Evolutionary conservation across 2,888 invertebrate genomes (phyloP).

Genomic region (Drosophila peninsularis): DNA sequence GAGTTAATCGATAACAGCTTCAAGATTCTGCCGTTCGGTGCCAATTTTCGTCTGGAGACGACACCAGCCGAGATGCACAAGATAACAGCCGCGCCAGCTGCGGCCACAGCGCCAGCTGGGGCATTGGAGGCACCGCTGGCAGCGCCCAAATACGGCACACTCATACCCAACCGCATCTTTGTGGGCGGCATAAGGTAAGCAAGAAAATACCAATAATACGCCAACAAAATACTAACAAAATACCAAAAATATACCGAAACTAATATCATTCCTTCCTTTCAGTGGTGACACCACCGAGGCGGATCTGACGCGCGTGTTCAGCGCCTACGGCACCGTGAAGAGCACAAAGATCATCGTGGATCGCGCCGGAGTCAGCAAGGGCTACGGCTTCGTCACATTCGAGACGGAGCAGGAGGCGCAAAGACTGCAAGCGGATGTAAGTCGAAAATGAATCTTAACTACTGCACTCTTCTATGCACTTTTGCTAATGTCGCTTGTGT

Average conservation of each 20-base stretch:
- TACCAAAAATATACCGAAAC: background rate
- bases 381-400: slow-evolving; percentile 91
- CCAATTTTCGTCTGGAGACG: slow-evolving; percentile 82
- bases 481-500: slow-evolving; percentile 65
- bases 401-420: slow-evolving; percentile 95
- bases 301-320: slow-evolving; percentile 95
- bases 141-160: slow-evolving; percentile 89
- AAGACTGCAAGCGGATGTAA: slow-evolving; percentile 89
- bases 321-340: slow-evolving; percentile 94
- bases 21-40: slow-evolving; percentile 83
- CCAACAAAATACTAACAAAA: background rate
- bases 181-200: slow-evolving; percentile 95
- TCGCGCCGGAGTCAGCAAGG: slow-evolving; percentile 96
- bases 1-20: slow-evolving; percentile 58
- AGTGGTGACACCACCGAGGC: slow-evolving; percentile 94
- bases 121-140: slow-evolving; percentile 84
- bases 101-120: slow-evolving; percentile 79
- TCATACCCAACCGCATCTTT: slow-evolving; percentile 97
- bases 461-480: slow-evolving; percentile 32
- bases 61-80: slow-evolving; percentile 83
- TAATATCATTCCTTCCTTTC: slow-evolving; percentile 2
- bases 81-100: slow-evolving; percentile 82
- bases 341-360: slow-evolving; percentile 98
- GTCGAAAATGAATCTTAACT: slow-evolving; percentile 58
- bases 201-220: background rate